A percentile compares a stretch with the other conserved stretches of the same genome.
phyloP scores from a whole-genome alignment of 2,113 vertebrate species.

The Zingel zingel region DNA sequence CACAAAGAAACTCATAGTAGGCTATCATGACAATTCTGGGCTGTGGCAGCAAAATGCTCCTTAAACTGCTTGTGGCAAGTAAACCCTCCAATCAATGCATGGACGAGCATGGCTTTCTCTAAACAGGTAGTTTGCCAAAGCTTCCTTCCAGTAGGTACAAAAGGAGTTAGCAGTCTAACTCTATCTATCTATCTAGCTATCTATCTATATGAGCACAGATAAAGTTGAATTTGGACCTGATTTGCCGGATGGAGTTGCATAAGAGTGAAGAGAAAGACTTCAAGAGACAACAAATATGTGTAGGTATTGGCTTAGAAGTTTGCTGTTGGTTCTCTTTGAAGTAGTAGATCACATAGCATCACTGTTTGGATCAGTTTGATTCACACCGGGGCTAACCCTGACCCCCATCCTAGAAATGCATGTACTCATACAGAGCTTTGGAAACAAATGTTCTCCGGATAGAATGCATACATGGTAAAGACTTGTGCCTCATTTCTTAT shows the following conservation, averaged over 20 bases:
- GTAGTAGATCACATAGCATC: not conserved
- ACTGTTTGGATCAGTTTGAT: not conserved
- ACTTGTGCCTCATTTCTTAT: not conserved
- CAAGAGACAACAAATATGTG: not conserved
- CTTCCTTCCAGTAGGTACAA: constrained; percentile 22
- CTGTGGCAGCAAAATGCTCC: not conserved
- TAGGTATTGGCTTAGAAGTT: not conserved
- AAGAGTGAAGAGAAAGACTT: constrained; percentile 17
- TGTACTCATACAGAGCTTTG: not conserved
- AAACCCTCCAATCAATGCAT: constrained; percentile 16
- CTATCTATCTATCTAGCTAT: too few species aligned
- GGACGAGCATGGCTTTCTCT: constrained; percentile 4
- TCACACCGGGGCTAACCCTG: not conserved
- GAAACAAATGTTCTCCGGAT: not conserved
- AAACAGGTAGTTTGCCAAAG: not conserved
- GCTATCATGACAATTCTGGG: not conserved
- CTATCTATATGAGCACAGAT: not conserved
- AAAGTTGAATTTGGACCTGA: constrained; percentile 27
- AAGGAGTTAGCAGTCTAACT: constrained; percentile 18
- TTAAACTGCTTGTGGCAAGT: constrained; percentile 17
- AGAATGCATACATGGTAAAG: not conserved
- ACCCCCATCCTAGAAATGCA: not conserved
- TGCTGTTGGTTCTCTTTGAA: not conserved
- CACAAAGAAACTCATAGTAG: not conserved
- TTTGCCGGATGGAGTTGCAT: constrained; percentile 16